Conservation (phyloP, 1,140 invertebrate species). For the Drosophila rufa region DNA sequence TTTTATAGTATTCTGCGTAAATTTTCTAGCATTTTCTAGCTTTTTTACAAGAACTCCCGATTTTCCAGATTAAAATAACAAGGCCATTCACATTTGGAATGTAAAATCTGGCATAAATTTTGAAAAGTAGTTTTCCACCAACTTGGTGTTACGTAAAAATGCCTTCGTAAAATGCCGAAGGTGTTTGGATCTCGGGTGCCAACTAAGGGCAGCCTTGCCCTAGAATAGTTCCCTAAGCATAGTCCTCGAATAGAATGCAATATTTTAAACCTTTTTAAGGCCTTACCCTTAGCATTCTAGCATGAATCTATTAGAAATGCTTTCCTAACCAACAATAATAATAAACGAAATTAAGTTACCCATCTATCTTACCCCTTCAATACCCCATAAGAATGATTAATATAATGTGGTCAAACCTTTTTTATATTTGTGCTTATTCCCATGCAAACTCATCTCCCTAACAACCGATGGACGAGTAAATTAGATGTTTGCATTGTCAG, state of each 20-base stretch:
- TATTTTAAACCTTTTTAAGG: background rate
- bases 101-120: too few species aligned
- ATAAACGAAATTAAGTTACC: background rate
- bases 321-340: too few species aligned
- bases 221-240: background rate
- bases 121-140: too few species aligned
- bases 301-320: background rate
- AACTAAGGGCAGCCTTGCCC: background rate
- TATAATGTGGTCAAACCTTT: conserved; percentile 6
- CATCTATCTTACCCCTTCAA: background rate
- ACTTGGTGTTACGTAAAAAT: too few species aligned
- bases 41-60: too few species aligned
- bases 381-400: background rate
- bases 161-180: background rate
- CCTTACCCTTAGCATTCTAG: background rate
- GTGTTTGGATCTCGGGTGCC: background rate
- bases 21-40: too few species aligned
- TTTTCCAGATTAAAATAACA: too few species aligned
- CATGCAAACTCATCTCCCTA: conserved; percentile 2
- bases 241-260: too few species aligned
- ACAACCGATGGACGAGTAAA: conserved; percentile 10
- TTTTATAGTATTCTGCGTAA: too few species aligned
- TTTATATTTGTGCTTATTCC: conserved; percentile 5
- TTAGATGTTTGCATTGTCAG: conserved; percentile 45
- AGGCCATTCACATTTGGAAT: too few species aligned